Evolutionary conservation across 2,888 invertebrate genomes (phyloP).

Genomic region (Tipula confusa): DNA sequence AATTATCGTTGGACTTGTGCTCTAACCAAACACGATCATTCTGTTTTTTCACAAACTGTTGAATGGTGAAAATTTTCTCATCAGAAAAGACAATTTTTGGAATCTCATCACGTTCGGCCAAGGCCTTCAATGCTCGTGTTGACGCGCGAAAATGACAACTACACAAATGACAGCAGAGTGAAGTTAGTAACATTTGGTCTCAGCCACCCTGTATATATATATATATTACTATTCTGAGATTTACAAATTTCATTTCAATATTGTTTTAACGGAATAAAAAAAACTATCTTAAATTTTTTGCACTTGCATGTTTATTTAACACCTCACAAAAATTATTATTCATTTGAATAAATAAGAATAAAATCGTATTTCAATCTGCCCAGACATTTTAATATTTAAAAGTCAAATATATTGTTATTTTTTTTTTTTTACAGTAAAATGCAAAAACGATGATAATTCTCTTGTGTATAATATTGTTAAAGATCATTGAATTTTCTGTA

Average conservation of each 20-base stretch:
- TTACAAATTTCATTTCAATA: neutral
- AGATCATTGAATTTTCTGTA: neutral
- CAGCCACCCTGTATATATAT: too few relatives aligned
- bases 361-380: neutral
- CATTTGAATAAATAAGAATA: neutral
- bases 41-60: too few relatives aligned
- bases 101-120: too few relatives aligned
- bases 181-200: too few relatives aligned
- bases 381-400: neutral
- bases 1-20: too few relatives aligned
- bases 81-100: too few relatives aligned
- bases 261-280: neutral
- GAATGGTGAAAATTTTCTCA: too few relatives aligned
- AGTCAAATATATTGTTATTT: neutral
- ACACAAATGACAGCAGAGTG: too few relatives aligned
- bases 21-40: too few relatives aligned
- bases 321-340: conserved; percentile 3
- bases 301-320: neutral
- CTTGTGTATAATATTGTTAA: neutral
- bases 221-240: neutral
- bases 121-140: too few relatives aligned
- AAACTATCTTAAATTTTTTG: neutral
- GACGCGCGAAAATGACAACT: too few relatives aligned
- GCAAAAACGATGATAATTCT: too few relatives aligned
- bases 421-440: neutral